Percentiles rank a stretch among this genome's conserved stretches.
Conservation (phyloP, 1,140 invertebrate genomes). For the Phocides pigmalion region DNA sequence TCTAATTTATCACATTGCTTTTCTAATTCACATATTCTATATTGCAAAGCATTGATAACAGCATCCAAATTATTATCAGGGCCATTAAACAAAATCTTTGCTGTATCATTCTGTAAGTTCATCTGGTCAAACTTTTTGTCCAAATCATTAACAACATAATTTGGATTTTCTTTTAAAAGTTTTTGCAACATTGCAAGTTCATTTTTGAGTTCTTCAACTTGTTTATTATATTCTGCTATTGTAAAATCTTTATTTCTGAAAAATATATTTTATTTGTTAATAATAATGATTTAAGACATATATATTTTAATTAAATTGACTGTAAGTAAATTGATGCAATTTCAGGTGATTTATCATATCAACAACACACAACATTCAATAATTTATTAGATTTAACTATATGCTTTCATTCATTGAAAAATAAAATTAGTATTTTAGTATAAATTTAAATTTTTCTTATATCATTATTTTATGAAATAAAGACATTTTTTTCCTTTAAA, state of each 20-base stretch:
- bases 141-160: constrained; percentile 47
- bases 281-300: too few relatives aligned
- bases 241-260: constrained; percentile 76
- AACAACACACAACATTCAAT: too few relatives aligned
- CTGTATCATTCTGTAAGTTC: constrained; percentile 40
- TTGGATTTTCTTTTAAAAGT: constrained; percentile 48
- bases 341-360: too few relatives aligned
- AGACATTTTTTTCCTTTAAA: too few relatives aligned
- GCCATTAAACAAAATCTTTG: constrained; percentile 32
- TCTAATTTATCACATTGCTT: constrained; percentile 67
- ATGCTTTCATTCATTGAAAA: too few relatives aligned
- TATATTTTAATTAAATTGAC: too few relatives aligned
- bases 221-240: constrained; percentile 70
- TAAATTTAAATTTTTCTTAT: too few relatives aligned
- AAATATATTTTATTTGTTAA: too few relatives aligned
- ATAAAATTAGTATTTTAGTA: too few relatives aligned
- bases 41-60: constrained; percentile 49
- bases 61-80: constrained; percentile 29
- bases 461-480: too few relatives aligned
- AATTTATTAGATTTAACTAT: too few relatives aligned
- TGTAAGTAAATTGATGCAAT: too few relatives aligned
- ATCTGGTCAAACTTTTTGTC: constrained; percentile 49
- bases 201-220: constrained; percentile 74
- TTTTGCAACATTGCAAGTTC: constrained; percentile 61
- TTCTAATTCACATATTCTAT: constrained; percentile 59